Conservation (phyloP, 2,888 invertebrate species). For the Agrochola litura region DNA sequence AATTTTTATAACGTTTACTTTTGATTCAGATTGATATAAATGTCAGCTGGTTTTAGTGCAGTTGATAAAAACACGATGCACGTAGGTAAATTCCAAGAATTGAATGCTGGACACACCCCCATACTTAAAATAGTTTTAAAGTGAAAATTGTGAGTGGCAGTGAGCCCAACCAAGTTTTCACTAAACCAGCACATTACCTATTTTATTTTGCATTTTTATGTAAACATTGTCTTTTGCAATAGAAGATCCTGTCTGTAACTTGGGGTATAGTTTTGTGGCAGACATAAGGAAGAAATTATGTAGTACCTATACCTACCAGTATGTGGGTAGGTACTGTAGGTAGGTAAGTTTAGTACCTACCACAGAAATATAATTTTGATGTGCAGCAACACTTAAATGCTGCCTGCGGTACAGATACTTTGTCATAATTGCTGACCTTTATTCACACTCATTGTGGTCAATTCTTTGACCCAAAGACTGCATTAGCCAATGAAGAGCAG, state of each 20-base stretch:
- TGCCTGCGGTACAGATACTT: background rate
- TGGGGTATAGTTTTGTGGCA: background rate
- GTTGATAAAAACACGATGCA: slow-evolving; percentile 9
- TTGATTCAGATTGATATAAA: slow-evolving; percentile 56
- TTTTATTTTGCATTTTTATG: background rate
- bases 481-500: background rate
- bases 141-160: slow-evolving; percentile 1
- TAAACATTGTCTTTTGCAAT: background rate
- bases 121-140: background rate
- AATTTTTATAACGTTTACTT: slow-evolving; percentile 62
- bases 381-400: background rate
- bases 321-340: background rate
- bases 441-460: background rate
- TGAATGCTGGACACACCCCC: slow-evolving; percentile 41
- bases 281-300: background rate
- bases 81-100: slow-evolving; percentile 6
- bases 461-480: background rate
- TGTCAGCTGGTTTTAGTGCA: slow-evolving; percentile 51
- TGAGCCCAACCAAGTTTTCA: slow-evolving; percentile 9
- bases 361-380: background rate
- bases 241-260: background rate
- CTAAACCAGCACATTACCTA: background rate
- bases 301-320: background rate
- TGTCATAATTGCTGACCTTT: background rate
- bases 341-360: background rate